phyloP scores from a whole-genome alignment of 2,888 invertebrate species.

The Tethea ocularis region DNA sequence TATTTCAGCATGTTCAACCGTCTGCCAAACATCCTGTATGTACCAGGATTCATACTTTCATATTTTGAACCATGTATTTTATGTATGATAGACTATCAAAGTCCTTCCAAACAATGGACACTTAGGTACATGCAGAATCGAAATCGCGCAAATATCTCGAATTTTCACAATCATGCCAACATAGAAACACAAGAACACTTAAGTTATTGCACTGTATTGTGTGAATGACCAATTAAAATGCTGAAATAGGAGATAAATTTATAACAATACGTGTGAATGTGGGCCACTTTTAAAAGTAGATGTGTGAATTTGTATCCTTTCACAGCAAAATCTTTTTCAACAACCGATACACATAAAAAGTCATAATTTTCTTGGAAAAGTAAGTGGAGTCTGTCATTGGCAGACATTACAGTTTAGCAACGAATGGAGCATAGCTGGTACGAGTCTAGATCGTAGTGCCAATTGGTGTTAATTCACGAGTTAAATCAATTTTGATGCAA shows the following conservation, averaged over 20 bases:
- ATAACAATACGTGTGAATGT: background rate
- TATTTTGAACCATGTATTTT: too few species aligned
- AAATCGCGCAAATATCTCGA: background rate
- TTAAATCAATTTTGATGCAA: background rate
- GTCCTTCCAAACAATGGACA: background rate
- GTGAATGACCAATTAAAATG: background rate
- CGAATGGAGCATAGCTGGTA: background rate
- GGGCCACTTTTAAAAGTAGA: background rate
- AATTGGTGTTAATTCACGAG: background rate
- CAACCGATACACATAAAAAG: background rate
- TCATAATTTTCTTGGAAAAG: background rate
- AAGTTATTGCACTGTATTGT: slow-evolving; percentile 5
- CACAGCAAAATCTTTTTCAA: background rate
- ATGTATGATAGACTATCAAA: too few species aligned
- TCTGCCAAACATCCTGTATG: too few species aligned
- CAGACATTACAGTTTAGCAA: slow-evolving; percentile 1
- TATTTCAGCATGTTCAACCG: too few species aligned
- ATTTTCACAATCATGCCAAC: background rate
- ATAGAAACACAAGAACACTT: background rate
- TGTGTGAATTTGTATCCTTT: background rate
- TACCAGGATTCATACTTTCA: too few species aligned
- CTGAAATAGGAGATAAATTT: background rate
- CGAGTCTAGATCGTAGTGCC: background rate
- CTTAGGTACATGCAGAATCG: background rate
- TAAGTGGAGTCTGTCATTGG: background rate